These are phyloP conservation scores for Tenrec ecaudatus DNA, from an alignment of 2,113 vertebrate species.

Conservation along the genomic window DNA sequence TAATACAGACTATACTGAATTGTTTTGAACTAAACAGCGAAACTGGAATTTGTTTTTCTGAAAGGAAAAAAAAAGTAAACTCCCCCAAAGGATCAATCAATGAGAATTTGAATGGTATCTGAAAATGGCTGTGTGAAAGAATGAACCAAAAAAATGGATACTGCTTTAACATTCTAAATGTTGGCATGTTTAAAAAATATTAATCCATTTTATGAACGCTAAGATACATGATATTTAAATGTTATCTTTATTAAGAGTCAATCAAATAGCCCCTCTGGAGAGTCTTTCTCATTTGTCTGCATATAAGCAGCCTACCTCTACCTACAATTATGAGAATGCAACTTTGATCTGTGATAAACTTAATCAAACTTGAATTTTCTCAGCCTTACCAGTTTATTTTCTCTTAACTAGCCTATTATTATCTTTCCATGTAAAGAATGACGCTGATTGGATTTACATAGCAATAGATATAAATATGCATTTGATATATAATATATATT, in stretches of 20 bases:
- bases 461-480: too few relatives aligned
- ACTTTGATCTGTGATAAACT: background rate
- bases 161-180: slow-evolving; percentile 47
- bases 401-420: background rate
- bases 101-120: slow-evolving; percentile 53
- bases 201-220: slow-evolving; percentile 38
- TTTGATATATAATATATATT: too few relatives aligned
- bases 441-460: background rate
- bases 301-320: background rate
- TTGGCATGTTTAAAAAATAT: background rate
- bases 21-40: slow-evolving; percentile 54
- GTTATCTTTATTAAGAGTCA: background rate
- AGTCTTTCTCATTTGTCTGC: slow-evolving; percentile 40
- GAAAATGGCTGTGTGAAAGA: slow-evolving; percentile 50
- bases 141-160: slow-evolving; percentile 31
- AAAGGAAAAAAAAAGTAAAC: background rate
- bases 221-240: slow-evolving; percentile 25
- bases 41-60: background rate
- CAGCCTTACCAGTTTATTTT: background rate
- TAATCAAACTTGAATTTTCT: slow-evolving; percentile 20
- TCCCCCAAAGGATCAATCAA: slow-evolving; percentile 20
- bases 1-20: slow-evolving; percentile 28
- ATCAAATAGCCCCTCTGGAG: background rate
- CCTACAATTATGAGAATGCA: slow-evolving; percentile 24
- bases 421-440: background rate